Base-by-base conservation (phyloP, 2,113 vertebrate genomes). In the Cheilinus undulatus region DNA sequence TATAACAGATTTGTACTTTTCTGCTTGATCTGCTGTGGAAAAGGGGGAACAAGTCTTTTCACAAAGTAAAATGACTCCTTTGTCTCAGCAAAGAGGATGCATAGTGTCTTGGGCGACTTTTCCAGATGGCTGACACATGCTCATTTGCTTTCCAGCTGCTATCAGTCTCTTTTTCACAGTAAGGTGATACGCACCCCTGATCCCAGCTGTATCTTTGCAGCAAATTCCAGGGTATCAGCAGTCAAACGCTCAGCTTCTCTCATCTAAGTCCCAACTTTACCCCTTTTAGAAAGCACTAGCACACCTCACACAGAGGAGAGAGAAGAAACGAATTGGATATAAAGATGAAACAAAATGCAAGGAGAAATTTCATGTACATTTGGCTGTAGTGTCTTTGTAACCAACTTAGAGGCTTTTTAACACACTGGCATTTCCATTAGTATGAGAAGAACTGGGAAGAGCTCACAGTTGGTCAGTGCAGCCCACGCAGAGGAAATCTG, bases 41-140 rank as follows among this genome's bases (percentile, higher is more conserved):
- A 80, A 71, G 64, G 60, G 36, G 36, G 48, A 69, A 67, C 24
- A 68, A 57, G 59, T 65, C 53, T 88, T 70, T 78, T 73, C 52
- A 54, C 24, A 49, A 76, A 86, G 68, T 84, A 83, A 90, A 91
- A 88, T 69, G 80, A 72, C 56, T 76, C 68, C 79, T 90, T 90
- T 91, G 87, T 91, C 74, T 76, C 62, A 70, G 60, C 48, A 61
- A 59, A 79, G 57, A 86, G 82, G 84, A 87, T 84, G 84, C 73
- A 77, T 58, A 28, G 67, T 80, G 67, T 85, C 85, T 80, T 85
- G 73, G 72, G 68, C 45, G 52, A 81, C 74, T 85, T 85, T 85
- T 89, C 90, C 91, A 91, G 88, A 92, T 92, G 88, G 89, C 82
- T 83, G 73, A 84, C 89, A 91, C 83, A 91, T 93, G 91, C 87